A percentile compares a stretch with the other conserved stretches of the same genome.
Conservation (phyloP, 2,888 invertebrate genomes). For the Drosophila parthenogenetica region DNA sequence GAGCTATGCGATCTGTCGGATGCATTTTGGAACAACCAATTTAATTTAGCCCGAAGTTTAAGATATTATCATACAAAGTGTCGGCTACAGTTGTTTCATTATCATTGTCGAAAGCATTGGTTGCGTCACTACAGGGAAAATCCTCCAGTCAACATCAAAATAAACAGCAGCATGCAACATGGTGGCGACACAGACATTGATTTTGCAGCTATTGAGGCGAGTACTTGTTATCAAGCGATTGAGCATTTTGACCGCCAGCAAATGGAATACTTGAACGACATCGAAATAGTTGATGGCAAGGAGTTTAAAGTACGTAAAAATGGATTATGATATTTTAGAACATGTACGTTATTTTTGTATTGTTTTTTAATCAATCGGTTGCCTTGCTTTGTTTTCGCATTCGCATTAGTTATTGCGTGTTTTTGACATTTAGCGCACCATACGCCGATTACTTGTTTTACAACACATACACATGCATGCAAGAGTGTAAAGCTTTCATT, state of each 20-base stretch:
- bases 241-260: conserved; percentile 56
- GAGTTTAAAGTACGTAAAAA: conserved; percentile 77
- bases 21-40: conserved; percentile 80
- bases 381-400: too few species aligned
- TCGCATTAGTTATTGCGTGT: background rate
- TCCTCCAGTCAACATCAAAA: background rate
- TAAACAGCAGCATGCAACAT: conserved; percentile 33
- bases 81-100: conserved; percentile 73
- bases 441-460: conserved; percentile 26
- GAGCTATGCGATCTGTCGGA: conserved; percentile 79
- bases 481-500: background rate
- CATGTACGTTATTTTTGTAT: too few species aligned
- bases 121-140: conserved; percentile 47
- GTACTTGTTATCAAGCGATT: conserved; percentile 49
- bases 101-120: conserved; percentile 79
- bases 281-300: conserved; percentile 80
- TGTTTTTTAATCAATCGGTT: too few species aligned
- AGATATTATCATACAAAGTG: conserved; percentile 73
- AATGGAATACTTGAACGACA: conserved; percentile 55
- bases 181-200: conserved; percentile 67
- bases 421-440: conserved; percentile 41
- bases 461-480: conserved; percentile 5
- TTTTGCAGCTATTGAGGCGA: conserved; percentile 82
- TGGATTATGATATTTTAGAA: background rate
- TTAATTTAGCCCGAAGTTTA: conserved; percentile 71